Base-by-base conservation (phyloP, 2,888 invertebrate genomes). In the Chouioia cunea region DNA sequence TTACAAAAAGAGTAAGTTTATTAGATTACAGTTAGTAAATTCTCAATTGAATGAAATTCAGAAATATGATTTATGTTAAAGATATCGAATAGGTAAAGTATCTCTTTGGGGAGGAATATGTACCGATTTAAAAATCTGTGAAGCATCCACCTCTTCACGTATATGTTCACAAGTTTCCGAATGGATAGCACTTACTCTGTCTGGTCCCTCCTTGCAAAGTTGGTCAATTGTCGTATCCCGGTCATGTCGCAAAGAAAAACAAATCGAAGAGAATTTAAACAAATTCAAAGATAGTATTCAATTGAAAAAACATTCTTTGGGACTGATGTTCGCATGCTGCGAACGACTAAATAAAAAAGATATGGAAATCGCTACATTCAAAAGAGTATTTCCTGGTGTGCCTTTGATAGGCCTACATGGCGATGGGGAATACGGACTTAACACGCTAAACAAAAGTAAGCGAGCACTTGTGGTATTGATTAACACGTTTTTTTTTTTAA, bases 301-400 rank as follows among this genome's bases (percentile, higher is more conserved):
- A 16, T 74, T 85, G 47, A 78, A 77, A 54, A 84, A 80, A 74
- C 76, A 82, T 69, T 78, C 81, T 3, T 60, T 81, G 20, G 85
- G 79, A 54, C 75, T 83, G 16, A 84, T 85, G 82, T 83, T 83
- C 58, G 79, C 81, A 0, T 85, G 85, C 64, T 76, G 73, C 18
- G 83, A 77, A 27, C 79, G 85, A 3, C 80, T 81, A 0, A 22
- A 67, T 16, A 77, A 78, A 10, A 65, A 73, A 14, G 65, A 81
- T 47, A 76, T 81, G 8, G 85, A 85, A 70, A 77, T 83, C 0
- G 66, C 70, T 22, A 77, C 80, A 23, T 85, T 85, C 36, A 83
- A 79, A 57, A 79, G 76, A 65, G 63, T 81, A 12, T 85, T 85
- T 65, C 85, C 85, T 0, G 71, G 78, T 10, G 75, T 84, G 48